Evolutionary conservation across 1,140 invertebrate genomes (phyloP), one percentile per base, ranked within the genome.

Genomic region (Mylabris phalerata): DNA sequence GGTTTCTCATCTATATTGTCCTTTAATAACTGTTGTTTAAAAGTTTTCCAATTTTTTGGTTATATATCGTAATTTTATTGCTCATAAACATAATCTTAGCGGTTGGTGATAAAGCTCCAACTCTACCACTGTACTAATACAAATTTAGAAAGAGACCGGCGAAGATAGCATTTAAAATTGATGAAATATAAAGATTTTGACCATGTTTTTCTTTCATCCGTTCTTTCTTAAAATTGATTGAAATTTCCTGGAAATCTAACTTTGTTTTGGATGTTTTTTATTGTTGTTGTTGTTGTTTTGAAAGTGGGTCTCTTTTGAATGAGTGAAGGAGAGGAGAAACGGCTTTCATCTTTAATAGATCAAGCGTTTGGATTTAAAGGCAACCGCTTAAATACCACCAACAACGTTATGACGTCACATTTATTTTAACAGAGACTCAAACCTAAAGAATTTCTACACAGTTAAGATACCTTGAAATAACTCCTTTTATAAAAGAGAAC

Each of bases 401-500:
- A 60, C 58, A 42, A 60, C 58, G 58, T 51, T 51, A 60, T 60
- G 58, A 60, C 51, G 58, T 60, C 58, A 60, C 58, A 60, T 60
- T 60, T 60, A 60, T 54, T 60, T 60, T 51, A 60, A 54, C 58
- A 60, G 47, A 32, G 32, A 5, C 32, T 48, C 51, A 50, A 50
- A 55, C 50, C 58, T 50, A 51, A 55, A 55, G 58, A 60, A 60
- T 54, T 60, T 51, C 58, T 54, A 60, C 19, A 19, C 50, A 55
- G 50, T 49, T 47, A 50, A 51, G 47, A 60, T 60, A 60, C 58
- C 58, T 60, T 60, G 58, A 60, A 60, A 60, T 60, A 60, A 60
- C 58, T 60, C 50, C 58, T 55, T 57, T 60, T 50, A 55, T 46
- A 60, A 60, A 60, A 32, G 32, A 4, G 58, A 54, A 47, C 58